Percentiles rank a stretch among this genome's conserved stretches.
phyloP scores from a whole-genome alignment of 2,797 vertebrate genomes.

The Rhabdophis nuchalis region DNA sequence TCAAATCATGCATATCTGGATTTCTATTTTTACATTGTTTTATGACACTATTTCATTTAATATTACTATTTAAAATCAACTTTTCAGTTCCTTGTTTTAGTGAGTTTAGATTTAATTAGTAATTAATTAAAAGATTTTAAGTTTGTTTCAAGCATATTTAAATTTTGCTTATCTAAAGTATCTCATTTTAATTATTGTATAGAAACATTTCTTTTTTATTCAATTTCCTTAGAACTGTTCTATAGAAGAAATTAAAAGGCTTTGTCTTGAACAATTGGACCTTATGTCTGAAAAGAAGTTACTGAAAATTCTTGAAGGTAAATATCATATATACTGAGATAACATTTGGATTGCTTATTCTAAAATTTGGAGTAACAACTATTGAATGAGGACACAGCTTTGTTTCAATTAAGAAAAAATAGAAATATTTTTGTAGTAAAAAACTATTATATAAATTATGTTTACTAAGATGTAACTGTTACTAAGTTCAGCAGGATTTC shows the following conservation, averaged over 20 bases:
- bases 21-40: background rate
- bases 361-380: background rate
- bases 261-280: constrained; percentile 92
- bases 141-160: background rate
- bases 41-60: background rate
- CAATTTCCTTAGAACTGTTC: constrained; percentile 77
- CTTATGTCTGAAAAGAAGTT: constrained; percentile 84
- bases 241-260: constrained; percentile 86
- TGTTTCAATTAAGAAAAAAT: background rate
- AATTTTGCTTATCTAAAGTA: background rate
- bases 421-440: background rate
- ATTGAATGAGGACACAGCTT: background rate
- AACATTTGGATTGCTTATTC: background rate
- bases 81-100: background rate
- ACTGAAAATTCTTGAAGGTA: constrained; percentile 90
- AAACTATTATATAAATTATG: background rate
- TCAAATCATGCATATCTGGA: background rate
- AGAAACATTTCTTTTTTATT: background rate
- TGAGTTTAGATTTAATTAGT: background rate
- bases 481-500: background rate
- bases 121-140: background rate
- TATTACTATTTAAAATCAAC: background rate
- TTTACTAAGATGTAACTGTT: background rate
- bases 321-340: constrained; percentile 44
- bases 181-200: background rate